Evolutionary conservation across 2,797 vertebrate genomes (phyloP).

Genomic region (Sebastiscus albofasciatus): DNA sequence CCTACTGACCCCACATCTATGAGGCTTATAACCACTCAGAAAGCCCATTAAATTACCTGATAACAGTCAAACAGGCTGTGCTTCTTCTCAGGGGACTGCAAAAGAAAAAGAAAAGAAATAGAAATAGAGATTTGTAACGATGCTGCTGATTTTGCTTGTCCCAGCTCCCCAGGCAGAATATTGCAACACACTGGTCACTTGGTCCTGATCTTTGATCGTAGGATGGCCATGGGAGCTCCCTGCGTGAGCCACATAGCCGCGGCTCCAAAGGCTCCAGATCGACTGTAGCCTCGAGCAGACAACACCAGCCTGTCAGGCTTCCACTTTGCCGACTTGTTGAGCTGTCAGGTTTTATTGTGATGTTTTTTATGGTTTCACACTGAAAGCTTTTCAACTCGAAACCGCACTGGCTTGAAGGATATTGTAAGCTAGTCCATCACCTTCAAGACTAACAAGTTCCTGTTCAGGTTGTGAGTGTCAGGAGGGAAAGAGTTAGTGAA

Average conservation of each 20-base stretch:
- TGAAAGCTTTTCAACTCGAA: constrained; percentile 31
- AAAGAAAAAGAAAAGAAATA: background rate
- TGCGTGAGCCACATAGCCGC: background rate
- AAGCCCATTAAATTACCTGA: background rate
- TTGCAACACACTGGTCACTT: constrained; percentile 3
- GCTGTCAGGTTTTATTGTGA: constrained; percentile 27
- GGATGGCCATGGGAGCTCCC: background rate
- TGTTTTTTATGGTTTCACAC: constrained; percentile 22
- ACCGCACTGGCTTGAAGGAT: constrained; percentile 14
- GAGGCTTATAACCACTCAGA: background rate
- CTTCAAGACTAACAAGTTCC: constrained; percentile 22
- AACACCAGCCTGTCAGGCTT: background rate
- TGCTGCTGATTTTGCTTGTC: background rate
- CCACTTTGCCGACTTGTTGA: constrained; percentile 15
- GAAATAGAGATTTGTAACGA: background rate
- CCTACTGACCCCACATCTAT: background rate
- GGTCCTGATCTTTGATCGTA: constrained; percentile 6
- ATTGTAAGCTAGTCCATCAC: constrained; percentile 37
- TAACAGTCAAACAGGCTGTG: background rate
- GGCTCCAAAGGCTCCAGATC: background rate
- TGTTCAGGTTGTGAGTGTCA: constrained; percentile 4
- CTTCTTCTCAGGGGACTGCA: background rate
- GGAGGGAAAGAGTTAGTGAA: background rate
- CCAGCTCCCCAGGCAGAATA: background rate
- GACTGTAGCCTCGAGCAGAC: constrained; percentile 19